Evolutionary conservation across 2,797 vertebrate species (phyloP).

Genomic region (Pseudomugil gertrudae): DNA sequence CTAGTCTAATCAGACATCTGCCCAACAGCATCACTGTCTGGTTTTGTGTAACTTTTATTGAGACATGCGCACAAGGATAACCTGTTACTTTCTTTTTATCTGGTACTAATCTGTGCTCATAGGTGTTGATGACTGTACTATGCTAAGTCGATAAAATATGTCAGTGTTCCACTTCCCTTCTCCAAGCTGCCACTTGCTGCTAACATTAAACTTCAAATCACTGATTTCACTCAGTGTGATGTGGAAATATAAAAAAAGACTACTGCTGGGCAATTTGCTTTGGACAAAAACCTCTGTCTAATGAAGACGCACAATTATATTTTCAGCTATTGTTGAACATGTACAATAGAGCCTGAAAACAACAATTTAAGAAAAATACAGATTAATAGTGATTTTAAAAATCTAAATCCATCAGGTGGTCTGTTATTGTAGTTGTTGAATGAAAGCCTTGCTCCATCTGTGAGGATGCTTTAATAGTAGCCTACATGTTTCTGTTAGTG

Average conservation of each 20-base stretch:
- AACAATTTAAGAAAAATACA: neutral
- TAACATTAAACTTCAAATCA: neutral
- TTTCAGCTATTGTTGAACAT: slow-evolving; percentile 7
- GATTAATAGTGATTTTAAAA: neutral
- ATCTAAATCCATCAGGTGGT: neutral
- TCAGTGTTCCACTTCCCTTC: too few species aligned
- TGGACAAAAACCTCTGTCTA: slow-evolving; percentile 12
- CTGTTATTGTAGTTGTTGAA: neutral
- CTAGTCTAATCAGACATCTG: too few species aligned
- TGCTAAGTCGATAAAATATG: too few species aligned
- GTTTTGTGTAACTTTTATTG: neutral
- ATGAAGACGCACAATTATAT: slow-evolving; percentile 26
- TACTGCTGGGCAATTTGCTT: neutral
- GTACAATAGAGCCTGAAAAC: slow-evolving; percentile 12
- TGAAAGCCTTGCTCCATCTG: neutral
- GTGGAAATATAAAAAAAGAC: neutral
- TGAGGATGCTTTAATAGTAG: neutral
- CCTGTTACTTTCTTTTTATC: neutral
- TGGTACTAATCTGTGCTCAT: neutral
- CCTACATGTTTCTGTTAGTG: neutral
- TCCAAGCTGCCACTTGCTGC: neutral
- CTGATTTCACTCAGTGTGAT: neutral
- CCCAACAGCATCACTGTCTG: neutral
- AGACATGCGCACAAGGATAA: too few species aligned
- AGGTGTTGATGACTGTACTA: neutral